Evolutionary conservation across 92 coral and sea anemone genomes (phyloP), one percentile per base, ranked within the genome.

Genomic region (Palythoa heliodiscus): DNA sequence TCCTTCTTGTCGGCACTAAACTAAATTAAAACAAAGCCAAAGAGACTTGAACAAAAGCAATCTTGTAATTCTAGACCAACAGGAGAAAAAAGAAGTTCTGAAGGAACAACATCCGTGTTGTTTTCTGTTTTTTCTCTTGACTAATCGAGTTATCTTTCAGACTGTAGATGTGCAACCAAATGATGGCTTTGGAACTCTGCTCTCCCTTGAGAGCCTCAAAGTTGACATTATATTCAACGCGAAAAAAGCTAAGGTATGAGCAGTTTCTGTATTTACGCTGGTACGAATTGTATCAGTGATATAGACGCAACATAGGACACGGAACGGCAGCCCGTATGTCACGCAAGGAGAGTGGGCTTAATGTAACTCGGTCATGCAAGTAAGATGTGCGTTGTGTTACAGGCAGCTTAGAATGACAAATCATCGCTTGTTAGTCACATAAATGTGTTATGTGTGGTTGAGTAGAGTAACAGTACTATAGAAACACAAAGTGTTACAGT

Each of bases 121-220:
- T 43, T 43, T 43, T 43, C 50, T 1, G 50, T 8, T 43, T 6
- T 5, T 8, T 5, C 50, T 43, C 50, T 43, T 43, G 50, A 43
- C 6, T 1, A 3, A 43, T 0, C 5, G 50, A 43, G 50, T 43
- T 48, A 16, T 88, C 16, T 75, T 91, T 37, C 73, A 97, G 99
- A 93, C 97, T 38, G 92, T 97, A 23, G 99, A 97, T 76, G 99
- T 97, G 7, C 99, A 97, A 87, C 99, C 99, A 4, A 94, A 97
- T 88, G 99, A 97, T 82, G 99, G 99, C 19, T 97, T 97, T 88
- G 99, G 99, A 39, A 97, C 97, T n/a, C 82, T 97, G 87, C 89
- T 97, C 3, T 98, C 99, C 2, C 89, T 97, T 66, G 99, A 97
- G 57, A 97, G 91, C 66, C 86, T 93, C 54, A 97, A 94, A 76